Conservation (phyloP, 1,140 invertebrate genomes). For the Pachyrhynchus sulphureomaculatus region DNA sequence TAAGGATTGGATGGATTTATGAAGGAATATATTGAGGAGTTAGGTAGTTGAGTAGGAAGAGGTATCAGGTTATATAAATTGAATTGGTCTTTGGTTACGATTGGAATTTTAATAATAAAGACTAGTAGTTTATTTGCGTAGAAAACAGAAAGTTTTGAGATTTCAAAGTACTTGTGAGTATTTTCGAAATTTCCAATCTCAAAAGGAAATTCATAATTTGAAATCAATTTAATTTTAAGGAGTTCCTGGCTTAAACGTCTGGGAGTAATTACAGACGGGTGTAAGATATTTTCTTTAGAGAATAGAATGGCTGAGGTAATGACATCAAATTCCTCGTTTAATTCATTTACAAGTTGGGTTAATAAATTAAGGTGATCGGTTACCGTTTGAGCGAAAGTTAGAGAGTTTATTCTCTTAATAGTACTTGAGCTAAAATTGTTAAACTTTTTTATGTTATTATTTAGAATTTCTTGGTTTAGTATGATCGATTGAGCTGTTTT, state of each 20-base stretch:
- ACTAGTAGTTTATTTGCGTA: not conserved
- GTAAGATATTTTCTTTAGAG: constrained; percentile 31
- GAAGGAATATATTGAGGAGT: not conserved
- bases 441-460: not conserved
- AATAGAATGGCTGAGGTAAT: constrained; percentile 24
- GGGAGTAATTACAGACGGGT: constrained; percentile 21
- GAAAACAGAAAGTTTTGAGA: constrained; percentile 2
- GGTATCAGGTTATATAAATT: constrained; percentile 13
- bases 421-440: not conserved
- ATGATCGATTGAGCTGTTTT: not conserved
- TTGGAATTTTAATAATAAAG: constrained; percentile 7
- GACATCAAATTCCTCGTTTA: constrained; percentile 23
- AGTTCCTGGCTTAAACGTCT: not conserved
- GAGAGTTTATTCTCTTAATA: not conserved
- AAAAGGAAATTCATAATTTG: constrained; percentile 13
- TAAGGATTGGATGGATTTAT: not conserved
- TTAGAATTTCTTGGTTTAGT: no score
- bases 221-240: constrained; percentile 8
- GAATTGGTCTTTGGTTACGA: not conserved
- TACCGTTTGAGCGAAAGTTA: not conserved
- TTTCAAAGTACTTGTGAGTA: constrained; percentile 10
- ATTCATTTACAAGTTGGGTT: constrained; percentile 11
- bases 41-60: not conserved
- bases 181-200: not conserved
- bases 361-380: constrained; percentile 14